Evolutionary conservation across 2,888 invertebrate genomes (phyloP).

Genomic region (Sphecodes monilicornis): DNA sequence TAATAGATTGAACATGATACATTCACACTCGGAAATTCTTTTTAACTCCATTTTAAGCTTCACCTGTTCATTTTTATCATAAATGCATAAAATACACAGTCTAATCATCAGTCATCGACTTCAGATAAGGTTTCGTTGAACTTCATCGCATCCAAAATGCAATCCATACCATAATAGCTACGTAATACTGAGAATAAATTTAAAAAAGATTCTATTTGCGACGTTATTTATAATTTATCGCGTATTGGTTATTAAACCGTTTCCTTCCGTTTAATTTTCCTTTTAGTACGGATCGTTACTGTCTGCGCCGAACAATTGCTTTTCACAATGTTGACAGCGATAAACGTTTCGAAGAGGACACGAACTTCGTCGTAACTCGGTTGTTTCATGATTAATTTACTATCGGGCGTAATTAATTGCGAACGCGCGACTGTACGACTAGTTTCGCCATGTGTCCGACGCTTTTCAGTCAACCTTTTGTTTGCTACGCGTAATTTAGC

Average conservation of each 20-base stretch:
- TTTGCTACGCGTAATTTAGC: background rate
- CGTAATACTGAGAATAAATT: background rate
- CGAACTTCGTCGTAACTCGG: background rate
- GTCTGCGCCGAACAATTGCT: constrained; percentile 19
- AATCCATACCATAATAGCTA: constrained; percentile 32
- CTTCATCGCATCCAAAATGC: constrained; percentile 58
- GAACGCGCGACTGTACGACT: constrained; percentile 15
- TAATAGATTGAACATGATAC: no score
- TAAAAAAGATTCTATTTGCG: background rate
- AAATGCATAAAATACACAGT: no score
- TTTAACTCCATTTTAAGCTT: no score
- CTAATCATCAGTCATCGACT: no score
- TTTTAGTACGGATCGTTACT: constrained; percentile 2
- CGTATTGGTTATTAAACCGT: background rate
- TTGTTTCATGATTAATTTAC: constrained; percentile 39
- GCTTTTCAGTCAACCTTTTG: background rate
- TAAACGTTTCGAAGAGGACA: background rate
- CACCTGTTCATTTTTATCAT: no score
- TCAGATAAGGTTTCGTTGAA: constrained; percentile 77
- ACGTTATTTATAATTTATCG: constrained; percentile 9
- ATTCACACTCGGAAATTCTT: no score
- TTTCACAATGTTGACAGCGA: background rate
- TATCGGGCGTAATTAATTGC: constrained; percentile 35
- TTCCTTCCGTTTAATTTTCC: constrained; percentile 4
- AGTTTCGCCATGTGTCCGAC: background rate